Evolutionary conservation across 2,888 invertebrate genomes (phyloP).

Genomic region (Galerucella calmariensis): DNA sequence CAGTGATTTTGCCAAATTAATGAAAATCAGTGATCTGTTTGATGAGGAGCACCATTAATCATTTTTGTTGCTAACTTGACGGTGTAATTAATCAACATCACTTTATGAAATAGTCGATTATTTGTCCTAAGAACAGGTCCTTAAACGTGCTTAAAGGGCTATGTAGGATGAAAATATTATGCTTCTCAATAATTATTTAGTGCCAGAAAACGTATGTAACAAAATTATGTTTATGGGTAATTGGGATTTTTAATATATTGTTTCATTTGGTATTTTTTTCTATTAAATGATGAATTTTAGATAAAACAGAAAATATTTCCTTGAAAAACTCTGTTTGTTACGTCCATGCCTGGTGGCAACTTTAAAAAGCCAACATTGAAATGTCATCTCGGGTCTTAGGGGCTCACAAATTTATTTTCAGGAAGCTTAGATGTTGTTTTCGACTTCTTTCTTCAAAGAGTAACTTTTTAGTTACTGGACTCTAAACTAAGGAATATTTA

Average conservation of each 20-base stretch:
- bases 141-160: neutral
- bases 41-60: conserved; percentile 61
- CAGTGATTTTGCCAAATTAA: conserved; percentile 58
- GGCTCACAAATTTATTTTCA: neutral
- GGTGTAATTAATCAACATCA: conserved; percentile 46
- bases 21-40: conserved; percentile 62
- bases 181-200: neutral
- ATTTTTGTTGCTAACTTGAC: conserved; percentile 49
- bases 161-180: neutral
- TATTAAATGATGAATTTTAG: too few species aligned
- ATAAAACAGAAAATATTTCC: too few species aligned
- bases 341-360: neutral
- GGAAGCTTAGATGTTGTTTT: too few species aligned
- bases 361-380: conserved; percentile 19
- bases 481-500: too few species aligned
- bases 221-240: too few species aligned
- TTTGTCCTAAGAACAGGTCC: conserved; percentile 41
- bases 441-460: too few species aligned
- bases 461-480: too few species aligned
- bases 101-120: conserved; percentile 47
- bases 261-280: too few species aligned
- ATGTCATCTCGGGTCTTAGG: neutral
- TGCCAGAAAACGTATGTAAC: too few species aligned
- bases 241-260: too few species aligned
- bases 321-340: neutral